A percentile compares a stretch with the other conserved stretches of the same genome.
phyloP scores from a whole-genome alignment of 2,113 vertebrate species.

The Clarias batrachus region DNA sequence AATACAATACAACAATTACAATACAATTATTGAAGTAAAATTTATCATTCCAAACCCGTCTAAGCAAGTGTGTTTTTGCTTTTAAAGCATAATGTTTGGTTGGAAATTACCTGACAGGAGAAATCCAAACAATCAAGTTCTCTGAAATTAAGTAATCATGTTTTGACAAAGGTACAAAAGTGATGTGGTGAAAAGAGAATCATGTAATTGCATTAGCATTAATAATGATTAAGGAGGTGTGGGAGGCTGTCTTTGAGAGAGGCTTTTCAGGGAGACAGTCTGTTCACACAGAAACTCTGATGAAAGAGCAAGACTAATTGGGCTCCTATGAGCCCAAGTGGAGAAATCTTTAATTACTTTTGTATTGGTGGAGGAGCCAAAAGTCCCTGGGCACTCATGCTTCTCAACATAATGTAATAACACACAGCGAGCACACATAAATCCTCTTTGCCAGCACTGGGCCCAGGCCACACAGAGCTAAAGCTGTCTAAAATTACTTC shows the following conservation, averaged over 20 bases:
- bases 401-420: constrained; percentile 36
- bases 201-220: constrained; percentile 34
- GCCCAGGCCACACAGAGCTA: constrained; percentile 33
- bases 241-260: constrained; percentile 6
- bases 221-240: constrained; percentile 43
- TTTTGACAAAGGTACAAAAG: constrained; percentile 31
- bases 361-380: constrained; percentile 33
- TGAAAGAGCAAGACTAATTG: constrained; percentile 48
- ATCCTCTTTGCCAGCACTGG: constrained; percentile 5
- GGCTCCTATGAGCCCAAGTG: constrained; percentile 31
- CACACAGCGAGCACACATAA: constrained; percentile 19
- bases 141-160: not conserved
- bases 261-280: constrained; percentile 22
- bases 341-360: constrained; percentile 50
- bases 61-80: not conserved
- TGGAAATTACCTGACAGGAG: not conserved
- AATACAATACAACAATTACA: not conserved
- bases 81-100: not conserved
- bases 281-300: constrained; percentile 43
- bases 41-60: not conserved
- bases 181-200: constrained; percentile 17
- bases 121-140: not conserved
- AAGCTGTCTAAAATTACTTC: constrained; percentile 22
- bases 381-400: constrained; percentile 31
- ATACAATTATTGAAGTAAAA: not conserved